Percentiles rank a stretch among this genome's conserved stretches.
Conservation (phyloP, 53 echinoderm and acorn worm genomes). For the Astropecten irregularis region DNA sequence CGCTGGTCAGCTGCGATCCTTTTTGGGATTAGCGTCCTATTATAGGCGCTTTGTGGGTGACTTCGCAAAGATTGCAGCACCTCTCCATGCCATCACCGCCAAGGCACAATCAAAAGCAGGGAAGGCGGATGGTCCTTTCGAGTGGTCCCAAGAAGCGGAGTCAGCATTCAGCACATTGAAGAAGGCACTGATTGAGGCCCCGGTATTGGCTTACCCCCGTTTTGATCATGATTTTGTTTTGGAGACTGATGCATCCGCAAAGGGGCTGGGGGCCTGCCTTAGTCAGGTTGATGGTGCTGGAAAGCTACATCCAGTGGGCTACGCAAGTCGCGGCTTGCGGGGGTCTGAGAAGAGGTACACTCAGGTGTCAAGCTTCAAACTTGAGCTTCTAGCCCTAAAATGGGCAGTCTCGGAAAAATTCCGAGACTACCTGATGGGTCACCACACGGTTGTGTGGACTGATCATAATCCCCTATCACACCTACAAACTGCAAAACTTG, state of each 20-base stretch:
- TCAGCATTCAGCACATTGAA: neutral
- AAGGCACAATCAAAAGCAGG: too few relatives aligned
- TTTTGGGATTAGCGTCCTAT: too few relatives aligned
- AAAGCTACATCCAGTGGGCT: conserved; percentile 9
- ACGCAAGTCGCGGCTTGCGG: conserved; percentile 10
- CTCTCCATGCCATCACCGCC: too few relatives aligned
- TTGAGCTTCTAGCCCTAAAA: neutral
- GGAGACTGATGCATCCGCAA: conserved; percentile 21
- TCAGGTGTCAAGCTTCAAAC: conserved; percentile 18
- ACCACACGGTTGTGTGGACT: neutral
- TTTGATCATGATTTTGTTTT: conserved; percentile 45
- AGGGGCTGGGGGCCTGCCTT: neutral
- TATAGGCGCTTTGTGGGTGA: too few relatives aligned
- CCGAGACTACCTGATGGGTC: conserved; percentile 7
- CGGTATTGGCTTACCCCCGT: conserved; percentile 33
- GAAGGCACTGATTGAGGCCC: conserved; percentile 1
- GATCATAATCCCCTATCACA: conserved; percentile 56
- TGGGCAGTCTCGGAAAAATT: conserved; percentile 53
- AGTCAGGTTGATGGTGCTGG: neutral
- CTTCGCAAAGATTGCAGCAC: too few relatives aligned
- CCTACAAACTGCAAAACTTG: conserved; percentile 18
- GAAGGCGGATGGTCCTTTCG: neutral
- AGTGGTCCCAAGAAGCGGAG: conserved; percentile 11
- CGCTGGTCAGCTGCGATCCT: too few relatives aligned
- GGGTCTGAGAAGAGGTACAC: conserved; percentile 21